phyloP scores from a whole-genome alignment of 2,113 vertebrate species.

The Percina caprodes region DNA sequence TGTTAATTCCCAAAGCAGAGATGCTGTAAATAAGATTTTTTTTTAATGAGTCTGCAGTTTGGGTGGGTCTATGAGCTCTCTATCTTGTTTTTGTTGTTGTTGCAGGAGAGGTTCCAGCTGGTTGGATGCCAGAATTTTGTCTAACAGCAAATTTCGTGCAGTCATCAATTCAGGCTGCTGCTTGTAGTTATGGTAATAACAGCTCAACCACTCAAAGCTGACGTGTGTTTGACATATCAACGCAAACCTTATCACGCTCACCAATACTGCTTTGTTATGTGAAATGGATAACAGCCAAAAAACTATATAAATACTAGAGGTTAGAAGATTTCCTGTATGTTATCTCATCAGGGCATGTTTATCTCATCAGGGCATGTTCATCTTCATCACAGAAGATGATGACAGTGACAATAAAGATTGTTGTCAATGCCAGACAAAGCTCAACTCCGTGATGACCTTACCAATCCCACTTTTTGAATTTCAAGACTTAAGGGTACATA shows the following conservation, averaged over 20 bases:
- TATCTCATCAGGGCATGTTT: background rate
- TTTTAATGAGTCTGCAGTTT: slow-evolving; percentile 22
- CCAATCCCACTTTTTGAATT: background rate
- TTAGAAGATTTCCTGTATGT: background rate
- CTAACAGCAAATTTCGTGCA: slow-evolving; percentile 9
- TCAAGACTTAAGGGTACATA: background rate
- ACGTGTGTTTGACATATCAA: slow-evolving; percentile 21
- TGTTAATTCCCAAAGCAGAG: slow-evolving; percentile 56
- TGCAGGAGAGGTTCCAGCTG: slow-evolving; percentile 9
- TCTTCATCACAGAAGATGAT: slow-evolving; percentile 9
- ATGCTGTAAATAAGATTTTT: slow-evolving; percentile 37
- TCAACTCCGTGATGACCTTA: background rate
- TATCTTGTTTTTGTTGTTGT: background rate
- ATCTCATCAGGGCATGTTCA: slow-evolving; percentile 13
- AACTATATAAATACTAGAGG: background rate
- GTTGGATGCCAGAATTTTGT: slow-evolving; percentile 38
- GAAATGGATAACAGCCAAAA: background rate
- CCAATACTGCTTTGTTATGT: background rate
- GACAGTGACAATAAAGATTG: slow-evolving; percentile 7
- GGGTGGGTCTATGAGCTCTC: background rate
- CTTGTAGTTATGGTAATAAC: slow-evolving; percentile 39
- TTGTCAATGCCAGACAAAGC: slow-evolving; percentile 13
- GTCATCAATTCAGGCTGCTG: slow-evolving; percentile 40
- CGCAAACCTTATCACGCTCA: slow-evolving; percentile 1
- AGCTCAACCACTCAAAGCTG: slow-evolving; percentile 24